Percentiles rank a stretch among this genome's conserved stretches.
Conservation (phyloP, 2,888 invertebrate species). For the Pardosa pseudoannulata region DNA sequence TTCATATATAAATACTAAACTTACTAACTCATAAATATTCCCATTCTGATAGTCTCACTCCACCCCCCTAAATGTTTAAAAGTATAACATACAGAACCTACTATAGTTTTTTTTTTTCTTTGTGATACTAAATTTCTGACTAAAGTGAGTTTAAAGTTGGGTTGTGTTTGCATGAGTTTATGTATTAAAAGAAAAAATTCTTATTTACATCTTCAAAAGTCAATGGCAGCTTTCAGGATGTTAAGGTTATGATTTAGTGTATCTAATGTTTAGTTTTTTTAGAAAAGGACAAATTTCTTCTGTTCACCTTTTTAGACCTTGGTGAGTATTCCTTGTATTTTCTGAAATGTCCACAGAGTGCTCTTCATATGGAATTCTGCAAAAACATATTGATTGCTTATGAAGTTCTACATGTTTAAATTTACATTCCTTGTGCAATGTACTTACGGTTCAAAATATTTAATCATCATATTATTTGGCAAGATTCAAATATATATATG, state of each 20-base stretch:
- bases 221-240: constrained; percentile 60
- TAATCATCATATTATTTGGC: too few species aligned
- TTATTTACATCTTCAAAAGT: neutral
- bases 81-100: too few species aligned
- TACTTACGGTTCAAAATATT: too few species aligned
- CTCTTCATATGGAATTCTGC: constrained; percentile 37
- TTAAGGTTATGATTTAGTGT: constrained; percentile 55
- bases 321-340: constrained; percentile 65
- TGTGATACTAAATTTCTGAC: too few species aligned
- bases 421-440: too few species aligned
- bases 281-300: constrained; percentile 42
- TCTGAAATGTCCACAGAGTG: constrained; percentile 52
- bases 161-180: neutral
- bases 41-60: too few species aligned
- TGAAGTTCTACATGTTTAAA: constrained; percentile 22
- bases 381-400: constrained; percentile 56
- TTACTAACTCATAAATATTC: too few species aligned
- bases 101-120: too few species aligned
- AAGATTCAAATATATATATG: too few species aligned
- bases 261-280: constrained; percentile 67
- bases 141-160: too few species aligned
- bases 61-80: too few species aligned
- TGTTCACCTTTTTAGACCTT: constrained; percentile 36
- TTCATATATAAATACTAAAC: too few species aligned
- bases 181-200: neutral